Conservation (phyloP, 2,797 vertebrate species). For the Glossophaga mutica region DNA sequence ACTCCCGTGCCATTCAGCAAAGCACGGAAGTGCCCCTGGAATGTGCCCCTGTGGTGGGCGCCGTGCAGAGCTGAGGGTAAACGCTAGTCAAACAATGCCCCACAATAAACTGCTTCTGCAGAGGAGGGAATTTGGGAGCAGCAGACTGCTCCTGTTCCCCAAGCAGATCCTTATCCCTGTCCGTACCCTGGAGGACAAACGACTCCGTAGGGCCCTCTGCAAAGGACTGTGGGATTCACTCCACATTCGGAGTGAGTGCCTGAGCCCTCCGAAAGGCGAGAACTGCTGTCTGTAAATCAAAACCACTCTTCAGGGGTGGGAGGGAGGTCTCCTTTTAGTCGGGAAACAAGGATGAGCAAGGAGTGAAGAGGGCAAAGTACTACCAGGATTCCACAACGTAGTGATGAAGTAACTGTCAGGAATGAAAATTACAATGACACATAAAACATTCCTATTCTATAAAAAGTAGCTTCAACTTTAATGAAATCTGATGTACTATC, state of each 20-base stretch:
- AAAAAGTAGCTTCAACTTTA: constrained; percentile 38
- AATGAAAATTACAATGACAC: background rate
- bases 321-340: background rate
- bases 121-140: background rate
- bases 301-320: background rate
- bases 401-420: background rate
- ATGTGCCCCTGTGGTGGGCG: background rate
- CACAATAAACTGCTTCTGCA: background rate
- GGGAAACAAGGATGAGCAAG: background rate
- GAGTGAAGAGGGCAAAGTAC: constrained; percentile 18
- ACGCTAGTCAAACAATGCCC: background rate
- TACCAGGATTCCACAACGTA: background rate
- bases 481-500: background rate
- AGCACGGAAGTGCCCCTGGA: background rate
- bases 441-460: background rate
- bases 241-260: background rate
- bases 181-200: background rate
- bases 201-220: background rate
- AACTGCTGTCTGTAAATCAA: background rate
- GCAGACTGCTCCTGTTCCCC: background rate
- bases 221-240: background rate
- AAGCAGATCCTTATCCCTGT: background rate
- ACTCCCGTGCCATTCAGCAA: background rate
- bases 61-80: background rate
- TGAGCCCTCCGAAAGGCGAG: background rate